phyloP scores from a whole-genome alignment of 2,797 vertebrate genomes.

The Danionella dracula region DNA sequence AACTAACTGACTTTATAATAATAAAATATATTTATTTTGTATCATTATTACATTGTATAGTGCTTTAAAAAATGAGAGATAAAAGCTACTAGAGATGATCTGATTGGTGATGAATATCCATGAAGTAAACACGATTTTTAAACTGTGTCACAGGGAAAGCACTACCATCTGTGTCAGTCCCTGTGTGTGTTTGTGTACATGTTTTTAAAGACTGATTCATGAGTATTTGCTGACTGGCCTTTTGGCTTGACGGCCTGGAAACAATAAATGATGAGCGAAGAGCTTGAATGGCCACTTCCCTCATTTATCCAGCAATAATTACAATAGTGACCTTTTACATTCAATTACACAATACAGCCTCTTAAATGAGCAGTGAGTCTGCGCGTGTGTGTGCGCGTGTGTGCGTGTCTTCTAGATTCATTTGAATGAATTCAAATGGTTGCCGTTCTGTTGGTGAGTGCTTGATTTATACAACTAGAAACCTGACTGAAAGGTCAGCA shows the following conservation, averaged over 20 bases:
- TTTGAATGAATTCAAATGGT: constrained; percentile 44
- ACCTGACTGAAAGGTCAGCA: constrained; percentile 41
- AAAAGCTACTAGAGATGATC: neutral
- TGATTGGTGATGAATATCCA: neutral
- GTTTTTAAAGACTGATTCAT: constrained; percentile 40
- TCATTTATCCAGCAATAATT: constrained; percentile 80
- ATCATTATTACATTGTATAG: too few relatives aligned
- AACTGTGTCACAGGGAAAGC: neutral
- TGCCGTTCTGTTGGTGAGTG: constrained; percentile 29
- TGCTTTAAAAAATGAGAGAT: too few relatives aligned
- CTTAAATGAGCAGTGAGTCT: constrained; percentile 55
- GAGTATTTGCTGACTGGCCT: constrained; percentile 50
- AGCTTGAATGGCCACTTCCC: constrained; percentile 58
- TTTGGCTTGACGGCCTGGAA: constrained; percentile 48
- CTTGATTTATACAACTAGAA: constrained; percentile 48
- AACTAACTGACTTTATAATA: too few relatives aligned
- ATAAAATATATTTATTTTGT: too few relatives aligned
- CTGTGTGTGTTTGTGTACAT: neutral
- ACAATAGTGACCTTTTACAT: constrained; percentile 78
- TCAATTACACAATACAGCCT: constrained; percentile 75
- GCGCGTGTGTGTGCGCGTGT: constrained; percentile 13
- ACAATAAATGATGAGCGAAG: constrained; percentile 49
- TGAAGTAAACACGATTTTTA: neutral
- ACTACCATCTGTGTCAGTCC: neutral
- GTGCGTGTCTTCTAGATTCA: constrained; percentile 6